Evolutionary conservation across 2,113 vertebrate species (phyloP), one percentile per base, ranked within the genome.

Genomic region (Noturus placidus): DNA sequence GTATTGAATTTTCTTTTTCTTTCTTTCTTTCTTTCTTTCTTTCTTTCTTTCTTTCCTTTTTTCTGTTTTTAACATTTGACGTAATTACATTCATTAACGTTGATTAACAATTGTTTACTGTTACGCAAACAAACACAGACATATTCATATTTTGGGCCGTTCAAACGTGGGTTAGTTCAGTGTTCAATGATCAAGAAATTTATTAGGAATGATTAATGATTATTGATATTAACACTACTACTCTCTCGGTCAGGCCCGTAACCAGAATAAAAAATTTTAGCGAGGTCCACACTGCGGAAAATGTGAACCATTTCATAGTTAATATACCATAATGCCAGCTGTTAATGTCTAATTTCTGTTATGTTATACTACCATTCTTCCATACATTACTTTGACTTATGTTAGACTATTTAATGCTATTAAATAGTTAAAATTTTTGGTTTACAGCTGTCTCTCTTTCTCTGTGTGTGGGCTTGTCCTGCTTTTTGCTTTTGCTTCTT

Each of bases 21-120:
- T 70, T 35, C 67, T 70, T 70, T 35, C 67, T 72, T 72, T 38
- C 69, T 72, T 72, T 38, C 69, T 72, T 33, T 30, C 65, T 67
- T 65, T 65, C 61, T 65, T 69, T 33, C 65, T 17, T 69, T 33
- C 65, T 65, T 65, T 38, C 38, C 5, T 42, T 42, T 46, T 46
- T 46, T 42, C 35, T 35, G 33, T 69, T 15, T 70, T 74, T 11
- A 38, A 38, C 27, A 78, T n/a, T n/a, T 30, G 27, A 52, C 52
- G 74, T 27, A 8, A 27, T 54, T 30, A 54, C 15, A 25, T 42
- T 74, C 7, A 74, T 52, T 11, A 52, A 52, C 19, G 6, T 22
- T 20, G 33, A 42, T 74, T 10, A 42, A 27, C 30, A 35, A 33
- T 13, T 69, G n/a, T 13, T 69, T 69, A 8, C 67, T 35, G 33